Base-by-base conservation (phyloP, 2,797 vertebrate species). In the Orientallactaga sibirica region DNA sequence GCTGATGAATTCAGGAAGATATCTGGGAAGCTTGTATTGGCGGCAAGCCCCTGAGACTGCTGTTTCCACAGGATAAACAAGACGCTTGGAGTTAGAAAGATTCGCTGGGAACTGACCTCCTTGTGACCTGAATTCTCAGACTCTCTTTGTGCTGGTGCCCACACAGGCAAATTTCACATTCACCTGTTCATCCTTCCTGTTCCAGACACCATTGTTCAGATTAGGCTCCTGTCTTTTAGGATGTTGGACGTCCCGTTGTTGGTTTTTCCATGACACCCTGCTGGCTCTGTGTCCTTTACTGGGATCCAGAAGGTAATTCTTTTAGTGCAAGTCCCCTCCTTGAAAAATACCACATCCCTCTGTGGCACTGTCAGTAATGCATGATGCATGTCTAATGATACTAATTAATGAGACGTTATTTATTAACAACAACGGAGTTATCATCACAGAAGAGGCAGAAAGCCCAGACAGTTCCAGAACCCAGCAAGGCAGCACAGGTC, bases 391-490 rank as follows among this genome's bases (percentile, higher is more conserved):
- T 83, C 74, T 95, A 94, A 93, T 94, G 91, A 94, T 93, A 78
- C 80, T 95, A 93, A 96, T 92, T 89, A 89, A 91, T 86, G 95
- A 94, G 85, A 79, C 94, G 88, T 88, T 90, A 91, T 70, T 96
- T 96, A 87, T 87, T 92, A 75, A 80, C 92, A 94, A 87, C 58
- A 82, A 52, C 91, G 68, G 81, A 88, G 62, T 92, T 67, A 90
- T 95, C 24, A 81, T 81, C 62, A 87, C 1, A 1, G 79, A 52
- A 77, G 85, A 83, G 91, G 86, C 22, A 78, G 86, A 87, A 95
- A 92, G 64, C 64, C 68, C 83, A 83, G 64, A 67, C 61, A 82
- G 80, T 33, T 94, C 76, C 41, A 94, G 77, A 88, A 70, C 48
- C 79, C 79, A 68, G 77, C 58, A 67, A 3, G 20, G 66, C 22